Evolutionary conservation across 2,113 vertebrate species (phyloP).

Genomic region (western clawed frog (Xenopus tropicalis)): UCB_Xtro_10.0 CM004446.2:15950501-15951000

Average conservation of each 20-base stretch:
- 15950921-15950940: no score
- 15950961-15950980: no score
- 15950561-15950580: slow-evolving; percentile 88
- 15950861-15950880: no score
- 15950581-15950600: slow-evolving; percentile 91
- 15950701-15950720: slow-evolving; percentile 14
- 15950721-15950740: not conserved
- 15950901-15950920: no score
- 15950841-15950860: no score
- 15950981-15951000: no score
- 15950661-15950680: not conserved
- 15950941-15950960: no score
- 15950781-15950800: not conserved
- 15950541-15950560: slow-evolving; percentile 89
- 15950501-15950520: slow-evolving; percentile 90
- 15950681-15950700: slow-evolving; percentile 24
- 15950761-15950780: not conserved
- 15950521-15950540: slow-evolving; percentile 89
- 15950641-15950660: not conserved
- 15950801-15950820: not conserved
- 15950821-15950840: not conserved
- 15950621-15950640: slow-evolving; percentile 92
- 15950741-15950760: not conserved
- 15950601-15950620: slow-evolving; percentile 89
- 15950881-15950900: no score